phyloP scores from a whole-genome alignment of 2,113 vertebrate species.

The Seriola rivoliana region DNA sequence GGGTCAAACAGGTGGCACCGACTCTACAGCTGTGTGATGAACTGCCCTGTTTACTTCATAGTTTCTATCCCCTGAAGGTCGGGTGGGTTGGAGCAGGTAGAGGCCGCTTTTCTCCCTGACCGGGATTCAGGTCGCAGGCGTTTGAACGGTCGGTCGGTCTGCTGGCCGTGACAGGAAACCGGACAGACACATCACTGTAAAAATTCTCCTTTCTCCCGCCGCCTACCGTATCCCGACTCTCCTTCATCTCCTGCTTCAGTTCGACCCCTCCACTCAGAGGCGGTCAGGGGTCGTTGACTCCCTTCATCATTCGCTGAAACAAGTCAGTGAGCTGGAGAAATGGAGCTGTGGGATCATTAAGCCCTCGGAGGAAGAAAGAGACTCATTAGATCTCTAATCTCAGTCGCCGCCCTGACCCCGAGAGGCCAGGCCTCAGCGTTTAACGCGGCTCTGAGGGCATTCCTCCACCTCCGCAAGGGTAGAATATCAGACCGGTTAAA shows the following conservation, averaged over 20 bases:
- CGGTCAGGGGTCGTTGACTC: constrained; percentile 42
- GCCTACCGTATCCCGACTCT: background rate
- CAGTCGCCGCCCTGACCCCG: constrained; percentile 31
- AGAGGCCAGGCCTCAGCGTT: constrained; percentile 24
- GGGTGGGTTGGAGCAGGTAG: no score
- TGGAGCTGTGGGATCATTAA: constrained; percentile 41
- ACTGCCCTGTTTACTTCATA: background rate
- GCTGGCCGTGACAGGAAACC: background rate
- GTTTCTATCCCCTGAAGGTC: no score
- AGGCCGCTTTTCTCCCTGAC: background rate
- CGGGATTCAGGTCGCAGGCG: background rate
- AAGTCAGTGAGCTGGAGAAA: constrained; percentile 48
- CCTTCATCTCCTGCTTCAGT: constrained; percentile 1
- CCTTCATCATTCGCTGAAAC: constrained; percentile 30
- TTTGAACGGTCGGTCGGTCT: background rate
- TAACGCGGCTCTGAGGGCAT: background rate
- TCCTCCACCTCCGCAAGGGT: background rate
- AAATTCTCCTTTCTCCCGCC: background rate
- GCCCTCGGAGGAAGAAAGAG: constrained; percentile 25
- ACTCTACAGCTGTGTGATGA: background rate
- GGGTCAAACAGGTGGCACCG: background rate
- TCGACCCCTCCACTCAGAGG: background rate
- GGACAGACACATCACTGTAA: constrained; percentile 11
- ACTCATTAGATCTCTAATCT: constrained; percentile 59
- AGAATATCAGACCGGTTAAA: background rate